Evolutionary conservation across 2,113 vertebrate genomes (phyloP).

Genomic region (Lethenteron reissneri): DNA sequence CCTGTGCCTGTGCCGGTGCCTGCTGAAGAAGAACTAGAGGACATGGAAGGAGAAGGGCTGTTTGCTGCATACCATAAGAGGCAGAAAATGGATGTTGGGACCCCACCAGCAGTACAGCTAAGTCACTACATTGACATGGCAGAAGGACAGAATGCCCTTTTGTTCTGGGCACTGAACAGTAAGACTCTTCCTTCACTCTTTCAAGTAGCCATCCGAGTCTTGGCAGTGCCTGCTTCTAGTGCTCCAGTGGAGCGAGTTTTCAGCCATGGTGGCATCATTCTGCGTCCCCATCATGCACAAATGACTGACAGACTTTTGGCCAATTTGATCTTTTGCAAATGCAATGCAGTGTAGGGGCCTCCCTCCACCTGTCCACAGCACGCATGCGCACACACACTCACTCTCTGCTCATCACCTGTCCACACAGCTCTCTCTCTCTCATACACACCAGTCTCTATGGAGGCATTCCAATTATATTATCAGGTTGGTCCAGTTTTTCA

Average conservation of each 20-base stretch:
- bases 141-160: conserved; percentile 12
- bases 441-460: no score
- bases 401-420: no score
- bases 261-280: conserved; percentile 9
- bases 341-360: no score
- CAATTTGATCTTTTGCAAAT: no score
- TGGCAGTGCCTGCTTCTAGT: conserved; percentile 10
- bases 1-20: background rate
- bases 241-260: conserved; percentile 12
- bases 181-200: conserved; percentile 8
- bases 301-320: no score
- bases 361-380: no score
- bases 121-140: conserved; percentile 12
- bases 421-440: no score
- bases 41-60: conserved; percentile 9
- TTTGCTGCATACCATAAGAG: conserved; percentile 13
- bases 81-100: conserved; percentile 8
- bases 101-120: conserved; percentile 11
- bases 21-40: conserved; percentile 9
- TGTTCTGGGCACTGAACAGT: conserved; percentile 13
- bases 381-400: no score
- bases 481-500: no score
- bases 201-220: background rate
- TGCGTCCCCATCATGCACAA: no score
- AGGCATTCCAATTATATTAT: no score